A percentile compares a stretch with the other conserved stretches of the same genome.
phyloP scores from a whole-genome alignment of 2,797 vertebrate species.

The Anolis apletophallus region DNA sequence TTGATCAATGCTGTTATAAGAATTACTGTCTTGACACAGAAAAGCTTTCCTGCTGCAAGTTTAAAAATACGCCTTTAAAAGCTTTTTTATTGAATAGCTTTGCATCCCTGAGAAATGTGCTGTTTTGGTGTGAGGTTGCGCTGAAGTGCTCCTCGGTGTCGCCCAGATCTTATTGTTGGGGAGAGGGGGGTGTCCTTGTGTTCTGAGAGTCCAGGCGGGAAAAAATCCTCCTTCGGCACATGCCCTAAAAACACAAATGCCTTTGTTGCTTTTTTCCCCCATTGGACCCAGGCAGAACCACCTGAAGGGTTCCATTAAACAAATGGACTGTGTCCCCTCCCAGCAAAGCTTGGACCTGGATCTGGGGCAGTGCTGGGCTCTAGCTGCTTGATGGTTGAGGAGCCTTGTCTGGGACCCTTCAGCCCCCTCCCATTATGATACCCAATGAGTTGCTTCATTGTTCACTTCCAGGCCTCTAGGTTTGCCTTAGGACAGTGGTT shows the following conservation, averaged over 20 bases:
- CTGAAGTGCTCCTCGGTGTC: conserved; percentile 75
- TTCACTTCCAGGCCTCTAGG: no score
- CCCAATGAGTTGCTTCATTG: no score
- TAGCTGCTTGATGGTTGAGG: no score
- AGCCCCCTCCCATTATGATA: no score
- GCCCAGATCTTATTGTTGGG: conserved; percentile 75
- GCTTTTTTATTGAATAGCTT: conserved; percentile 94
- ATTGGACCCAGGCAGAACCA: no score
- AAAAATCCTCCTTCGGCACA: conserved; percentile 59
- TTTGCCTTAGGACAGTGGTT: no score
- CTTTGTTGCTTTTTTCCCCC: neutral
- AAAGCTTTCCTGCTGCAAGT: conserved; percentile 93
- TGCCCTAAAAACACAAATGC: conserved; percentile 73
- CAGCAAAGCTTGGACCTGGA: no score
- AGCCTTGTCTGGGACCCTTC: no score
- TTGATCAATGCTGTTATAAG: conserved; percentile 95
- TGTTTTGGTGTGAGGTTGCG: conserved; percentile 83
- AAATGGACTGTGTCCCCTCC: no score
- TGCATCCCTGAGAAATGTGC: conserved; percentile 86
- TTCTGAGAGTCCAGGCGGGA: conserved; percentile 63
- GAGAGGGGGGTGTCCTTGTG: conserved; percentile 64
- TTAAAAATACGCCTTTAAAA: conserved; percentile 91
- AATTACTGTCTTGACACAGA: conserved; percentile 98
- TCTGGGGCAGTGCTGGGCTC: no score
- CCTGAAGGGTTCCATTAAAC: no score